Conservation (phyloP, 2,113 vertebrate genomes). For the Gadus macrocephalus region DNA sequence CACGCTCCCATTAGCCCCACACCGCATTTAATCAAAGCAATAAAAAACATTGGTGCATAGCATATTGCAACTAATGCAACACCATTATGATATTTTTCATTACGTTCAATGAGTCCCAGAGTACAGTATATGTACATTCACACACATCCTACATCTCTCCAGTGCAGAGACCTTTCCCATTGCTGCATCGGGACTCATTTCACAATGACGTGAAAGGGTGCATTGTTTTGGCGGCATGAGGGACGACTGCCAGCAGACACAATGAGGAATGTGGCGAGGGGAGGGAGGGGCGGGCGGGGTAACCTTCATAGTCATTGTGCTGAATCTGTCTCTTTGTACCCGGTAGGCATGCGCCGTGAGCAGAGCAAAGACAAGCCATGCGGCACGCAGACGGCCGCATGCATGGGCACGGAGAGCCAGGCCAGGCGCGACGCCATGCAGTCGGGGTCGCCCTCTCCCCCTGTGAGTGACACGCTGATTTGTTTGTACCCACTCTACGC, state of each 20-base stretch:
- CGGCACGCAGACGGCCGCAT: too few species aligned
- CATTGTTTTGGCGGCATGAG: too few species aligned
- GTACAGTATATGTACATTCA: too few species aligned
- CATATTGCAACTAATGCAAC: not conserved
- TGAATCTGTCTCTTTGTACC: constrained; percentile 37
- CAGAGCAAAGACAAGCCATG: too few species aligned
- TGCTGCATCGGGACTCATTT: constrained; percentile 32
- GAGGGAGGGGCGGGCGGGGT: not conserved
- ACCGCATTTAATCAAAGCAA: not conserved
- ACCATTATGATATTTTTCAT: constrained; percentile 36
- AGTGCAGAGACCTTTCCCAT: constrained; percentile 31
- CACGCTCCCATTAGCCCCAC: too few species aligned
- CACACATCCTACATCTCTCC: too few species aligned
- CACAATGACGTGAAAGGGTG: constrained; percentile 30
- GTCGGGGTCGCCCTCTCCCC: too few species aligned
- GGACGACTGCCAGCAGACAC: constrained; percentile 23
- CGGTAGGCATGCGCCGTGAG: not conserved
- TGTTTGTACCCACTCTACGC: too few species aligned
- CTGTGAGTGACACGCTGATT: too few species aligned
- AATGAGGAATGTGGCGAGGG: constrained; percentile 19
- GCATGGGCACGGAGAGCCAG: too few species aligned
- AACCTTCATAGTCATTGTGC: not conserved
- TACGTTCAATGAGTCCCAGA: constrained; percentile 16
- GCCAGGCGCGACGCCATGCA: too few species aligned
- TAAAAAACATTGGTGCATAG: constrained; percentile 16